phyloP scores from a whole-genome alignment of 2,888 invertebrate genomes.

The Epsilonema sp. region DNA sequence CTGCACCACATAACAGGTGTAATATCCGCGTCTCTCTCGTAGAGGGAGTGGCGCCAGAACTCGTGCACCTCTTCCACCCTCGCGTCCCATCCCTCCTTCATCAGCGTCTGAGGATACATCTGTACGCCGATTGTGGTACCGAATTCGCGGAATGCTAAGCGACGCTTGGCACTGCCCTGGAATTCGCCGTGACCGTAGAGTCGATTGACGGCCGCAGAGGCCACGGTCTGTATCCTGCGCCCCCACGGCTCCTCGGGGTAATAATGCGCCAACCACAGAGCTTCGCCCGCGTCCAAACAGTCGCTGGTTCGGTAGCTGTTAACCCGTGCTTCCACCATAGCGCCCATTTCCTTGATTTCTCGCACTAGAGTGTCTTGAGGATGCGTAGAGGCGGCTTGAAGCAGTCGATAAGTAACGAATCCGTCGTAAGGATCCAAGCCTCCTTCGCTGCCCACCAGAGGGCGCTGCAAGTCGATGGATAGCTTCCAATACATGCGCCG shows the following conservation, averaged over 20 bases:
- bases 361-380: background rate
- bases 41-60: slow-evolving; percentile 4
- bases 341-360: background rate
- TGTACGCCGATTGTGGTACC: slow-evolving; percentile 10
- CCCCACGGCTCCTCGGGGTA: slow-evolving; percentile 5
- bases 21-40: slow-evolving; percentile 6
- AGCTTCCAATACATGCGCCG: slow-evolving; percentile 13
- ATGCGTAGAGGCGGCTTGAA: background rate
- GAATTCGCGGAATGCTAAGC: slow-evolving; percentile 9
- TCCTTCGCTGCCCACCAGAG: slow-evolving; percentile 9
- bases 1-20: slow-evolving; percentile 9
- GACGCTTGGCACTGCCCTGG: background rate
- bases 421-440: slow-evolving; percentile 13
- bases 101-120: background rate
- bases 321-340: background rate
- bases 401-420: slow-evolving; percentile 10
- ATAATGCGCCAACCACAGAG: slow-evolving; percentile 6
- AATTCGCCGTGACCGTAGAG: slow-evolving; percentile 5
- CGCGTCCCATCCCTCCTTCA: background rate
- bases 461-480: slow-evolving; percentile 11
- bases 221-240: background rate
- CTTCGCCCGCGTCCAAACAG: slow-evolving; percentile 7
- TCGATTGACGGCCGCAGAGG: background rate
- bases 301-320: slow-evolving; percentile 4
- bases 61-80: slow-evolving; percentile 5